These are phyloP conservation scores for Trididemnum nubilum DNA, from an alignment of 23 tunicate genomes.

Conservation along the genomic window DNA sequence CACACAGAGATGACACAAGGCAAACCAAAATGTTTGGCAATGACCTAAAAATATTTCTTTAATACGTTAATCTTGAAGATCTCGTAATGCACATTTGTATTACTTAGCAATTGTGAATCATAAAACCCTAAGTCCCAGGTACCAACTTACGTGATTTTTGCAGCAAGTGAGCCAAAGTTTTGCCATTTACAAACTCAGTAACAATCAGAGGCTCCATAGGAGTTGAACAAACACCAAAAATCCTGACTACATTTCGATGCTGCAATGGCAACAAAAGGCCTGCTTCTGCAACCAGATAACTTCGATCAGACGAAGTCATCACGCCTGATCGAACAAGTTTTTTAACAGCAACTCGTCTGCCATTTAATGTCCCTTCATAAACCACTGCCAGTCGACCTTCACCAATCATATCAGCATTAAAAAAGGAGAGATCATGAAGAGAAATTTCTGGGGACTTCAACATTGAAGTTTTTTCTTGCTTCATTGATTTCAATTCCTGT, in stretches of 20 bases:
- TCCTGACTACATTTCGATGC: slow-evolving; percentile 67
- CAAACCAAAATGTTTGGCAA: no score
- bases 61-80: no score
- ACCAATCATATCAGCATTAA: slow-evolving; percentile 68
- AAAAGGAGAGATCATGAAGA: slow-evolving; percentile 49
- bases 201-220: slow-evolving; percentile 73
- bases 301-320: slow-evolving; percentile 68
- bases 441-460: slow-evolving; percentile 59
- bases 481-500: slow-evolving; percentile 45
- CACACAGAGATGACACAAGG: no score
- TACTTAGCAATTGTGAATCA: no score
- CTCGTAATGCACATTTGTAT: no score
- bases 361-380: slow-evolving; percentile 60
- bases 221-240: slow-evolving; percentile 63
- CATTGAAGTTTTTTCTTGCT: neutral
- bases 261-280: slow-evolving; percentile 52
- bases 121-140: no score
- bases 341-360: slow-evolving; percentile 73
- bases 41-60: no score
- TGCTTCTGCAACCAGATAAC: slow-evolving; percentile 84
- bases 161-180: slow-evolving; percentile 36
- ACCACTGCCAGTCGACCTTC: slow-evolving; percentile 73
- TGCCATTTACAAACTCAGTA: slow-evolving; percentile 73
- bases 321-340: slow-evolving; percentile 55
- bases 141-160: slow-evolving; percentile 42